A percentile compares a stretch with the other conserved stretches of the same genome.
Evolutionary conservation across 1,140 invertebrate species (phyloP).

Genomic region (Cyclina sinensis): DNA sequence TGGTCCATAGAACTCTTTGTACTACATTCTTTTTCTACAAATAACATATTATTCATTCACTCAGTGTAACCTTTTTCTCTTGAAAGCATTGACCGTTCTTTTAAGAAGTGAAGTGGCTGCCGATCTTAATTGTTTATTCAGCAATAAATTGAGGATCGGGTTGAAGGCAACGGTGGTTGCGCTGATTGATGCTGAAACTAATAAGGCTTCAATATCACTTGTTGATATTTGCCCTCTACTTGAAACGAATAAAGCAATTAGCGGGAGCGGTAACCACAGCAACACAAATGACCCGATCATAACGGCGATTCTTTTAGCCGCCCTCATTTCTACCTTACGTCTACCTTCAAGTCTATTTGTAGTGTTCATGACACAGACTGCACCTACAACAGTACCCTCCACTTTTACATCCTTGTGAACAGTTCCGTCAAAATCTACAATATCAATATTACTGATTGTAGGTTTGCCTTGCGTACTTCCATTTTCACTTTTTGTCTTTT

Average conservation of each 20-base stretch:
- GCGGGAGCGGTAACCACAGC: slow-evolving; percentile 72
- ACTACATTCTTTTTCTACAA: too few species aligned
- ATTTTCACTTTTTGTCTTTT: neutral
- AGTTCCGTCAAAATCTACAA: slow-evolving; percentile 74
- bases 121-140: slow-evolving; percentile 62
- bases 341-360: slow-evolving; percentile 70
- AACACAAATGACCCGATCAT: slow-evolving; percentile 69
- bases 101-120: neutral
- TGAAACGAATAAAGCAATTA: slow-evolving; percentile 38
- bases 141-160: slow-evolving; percentile 53
- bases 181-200: slow-evolving; percentile 32
- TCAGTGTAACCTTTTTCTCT: slow-evolving; percentile 8
- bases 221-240: slow-evolving; percentile 10
- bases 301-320: slow-evolving; percentile 71
- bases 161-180: slow-evolving; percentile 42
- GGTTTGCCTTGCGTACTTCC: neutral
- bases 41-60: too few species aligned
- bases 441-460: slow-evolving; percentile 32
- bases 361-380: slow-evolving; percentile 73
- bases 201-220: slow-evolving; percentile 30
- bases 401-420: slow-evolving; percentile 59
- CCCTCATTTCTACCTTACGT: slow-evolving; percentile 70
- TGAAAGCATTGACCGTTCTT: slow-evolving; percentile 9
- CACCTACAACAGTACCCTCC: slow-evolving; percentile 54
- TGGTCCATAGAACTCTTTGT: too few species aligned